These are phyloP conservation scores for Pseudomugil gertrudae DNA, from an alignment of 2,797 vertebrate genomes.

Conservation along the genomic window DNA sequence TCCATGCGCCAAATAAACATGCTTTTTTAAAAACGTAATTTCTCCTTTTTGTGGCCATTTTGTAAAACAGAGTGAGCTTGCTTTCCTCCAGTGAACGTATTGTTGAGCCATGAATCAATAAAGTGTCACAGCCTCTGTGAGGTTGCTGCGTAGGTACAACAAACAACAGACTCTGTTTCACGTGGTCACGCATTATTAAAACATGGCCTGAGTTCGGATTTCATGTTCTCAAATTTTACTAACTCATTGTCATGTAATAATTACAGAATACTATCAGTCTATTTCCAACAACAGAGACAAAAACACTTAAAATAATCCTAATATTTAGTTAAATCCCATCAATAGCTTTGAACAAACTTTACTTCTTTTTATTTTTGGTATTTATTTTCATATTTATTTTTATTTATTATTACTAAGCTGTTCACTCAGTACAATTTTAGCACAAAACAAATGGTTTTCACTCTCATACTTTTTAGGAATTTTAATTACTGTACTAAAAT, in stretches of 20 bases:
- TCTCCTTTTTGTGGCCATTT: not conserved
- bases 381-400: too few relatives aligned
- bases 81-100: not conserved
- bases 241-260: not conserved
- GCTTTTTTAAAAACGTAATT: not conserved
- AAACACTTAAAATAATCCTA: not conserved
- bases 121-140: not conserved
- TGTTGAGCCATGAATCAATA: not conserved
- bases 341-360: too few relatives aligned
- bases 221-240: not conserved
- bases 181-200: not conserved
- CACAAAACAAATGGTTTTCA: too few relatives aligned
- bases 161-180: not conserved
- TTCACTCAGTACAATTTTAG: too few relatives aligned
- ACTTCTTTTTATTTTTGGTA: too few relatives aligned
- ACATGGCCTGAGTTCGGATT: not conserved
- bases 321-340: not conserved
- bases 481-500: too few relatives aligned
- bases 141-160: not conserved
- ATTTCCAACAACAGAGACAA: not conserved
- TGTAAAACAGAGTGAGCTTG: not conserved
- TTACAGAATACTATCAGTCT: not conserved
- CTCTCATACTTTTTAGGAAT: too few relatives aligned
- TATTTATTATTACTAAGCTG: too few relatives aligned
- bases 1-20: not conserved